Evolutionary conservation across 2,888 invertebrate genomes (phyloP).

Genomic region (Rotaria magnacalcarata): DNA sequence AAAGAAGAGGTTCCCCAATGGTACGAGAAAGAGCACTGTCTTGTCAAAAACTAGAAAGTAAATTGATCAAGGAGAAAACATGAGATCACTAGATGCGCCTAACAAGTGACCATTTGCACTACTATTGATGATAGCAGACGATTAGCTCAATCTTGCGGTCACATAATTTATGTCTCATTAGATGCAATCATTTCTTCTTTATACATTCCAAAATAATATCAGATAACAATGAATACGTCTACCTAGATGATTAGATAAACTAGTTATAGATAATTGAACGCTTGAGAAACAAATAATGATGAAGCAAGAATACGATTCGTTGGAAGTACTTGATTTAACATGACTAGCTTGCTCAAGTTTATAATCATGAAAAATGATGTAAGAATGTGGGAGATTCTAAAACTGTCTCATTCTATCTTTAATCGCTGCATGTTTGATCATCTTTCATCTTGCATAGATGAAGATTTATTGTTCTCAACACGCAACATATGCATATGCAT

Average conservation of each 20-base stretch:
- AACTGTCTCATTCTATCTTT: not conserved
- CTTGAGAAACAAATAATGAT: not conserved
- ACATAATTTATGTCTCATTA: conserved; percentile 8
- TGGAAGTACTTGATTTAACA: not conserved
- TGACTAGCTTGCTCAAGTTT: not conserved
- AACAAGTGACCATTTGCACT: not conserved
- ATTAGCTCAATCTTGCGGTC: not conserved
- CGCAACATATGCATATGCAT: not conserved
- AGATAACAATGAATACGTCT: not conserved
- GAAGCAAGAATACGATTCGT: not conserved
- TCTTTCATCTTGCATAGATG: not conserved
- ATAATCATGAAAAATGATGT: not conserved
- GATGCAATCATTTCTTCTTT: not conserved
- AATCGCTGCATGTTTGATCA: not conserved
- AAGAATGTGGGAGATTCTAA: not conserved
- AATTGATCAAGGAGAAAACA: not conserved
- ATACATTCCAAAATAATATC: not conserved
- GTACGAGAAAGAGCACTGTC: not conserved
- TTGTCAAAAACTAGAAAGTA: not conserved
- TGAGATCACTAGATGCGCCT: not conserved
- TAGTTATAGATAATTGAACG: not conserved
- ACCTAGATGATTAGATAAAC: not conserved
- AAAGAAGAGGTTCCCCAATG: not conserved
- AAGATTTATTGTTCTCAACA: not conserved
- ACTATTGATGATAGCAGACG: not conserved